Conservation (phyloP, 2,113 vertebrate genomes). For the Scophthalmus maximus region DNA sequence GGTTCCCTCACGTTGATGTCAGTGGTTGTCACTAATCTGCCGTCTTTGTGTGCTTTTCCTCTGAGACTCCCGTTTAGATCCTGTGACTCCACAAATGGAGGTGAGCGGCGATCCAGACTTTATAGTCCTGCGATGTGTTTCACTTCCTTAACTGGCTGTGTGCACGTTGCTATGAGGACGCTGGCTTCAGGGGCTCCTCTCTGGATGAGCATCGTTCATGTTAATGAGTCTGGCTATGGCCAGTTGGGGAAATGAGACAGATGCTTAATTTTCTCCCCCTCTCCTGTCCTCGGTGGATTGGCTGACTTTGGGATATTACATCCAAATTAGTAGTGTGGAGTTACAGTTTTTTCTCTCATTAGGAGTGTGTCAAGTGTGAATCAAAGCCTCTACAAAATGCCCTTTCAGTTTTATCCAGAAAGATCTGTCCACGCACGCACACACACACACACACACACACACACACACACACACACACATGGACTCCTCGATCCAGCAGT, state of each 20-base stretch:
- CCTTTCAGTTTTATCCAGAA: constrained; percentile 11
- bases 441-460: too few species aligned
- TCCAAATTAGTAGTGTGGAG: constrained; percentile 63
- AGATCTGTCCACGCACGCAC: constrained; percentile 18
- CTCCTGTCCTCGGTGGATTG: constrained; percentile 69
- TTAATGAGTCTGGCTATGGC: constrained; percentile 73
- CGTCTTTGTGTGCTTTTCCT: constrained; percentile 31
- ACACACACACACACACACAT: too few species aligned
- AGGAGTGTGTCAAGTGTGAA: constrained; percentile 60
- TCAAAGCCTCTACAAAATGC: constrained; percentile 30
- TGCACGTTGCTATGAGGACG: constrained; percentile 45
- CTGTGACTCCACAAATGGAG: constrained; percentile 34
- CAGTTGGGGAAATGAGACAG: constrained; percentile 78
- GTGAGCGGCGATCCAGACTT: constrained; percentile 44
- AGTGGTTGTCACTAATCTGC: constrained; percentile 37
- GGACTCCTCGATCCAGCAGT: constrained; percentile 17
- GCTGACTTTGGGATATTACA: constrained; percentile 75
- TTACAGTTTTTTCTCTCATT: constrained; percentile 64
- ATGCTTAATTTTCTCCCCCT: constrained; percentile 75
- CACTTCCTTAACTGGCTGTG: constrained; percentile 41
- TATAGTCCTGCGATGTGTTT: constrained; percentile 30
- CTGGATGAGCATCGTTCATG: constrained; percentile 66
- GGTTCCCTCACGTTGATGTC: constrained; percentile 26
- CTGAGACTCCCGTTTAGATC: constrained; percentile 35
- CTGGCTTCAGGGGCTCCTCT: constrained; percentile 38